Conservation (phyloP, 2,113 vertebrate species). For the Pelecanus crispus region DNA sequence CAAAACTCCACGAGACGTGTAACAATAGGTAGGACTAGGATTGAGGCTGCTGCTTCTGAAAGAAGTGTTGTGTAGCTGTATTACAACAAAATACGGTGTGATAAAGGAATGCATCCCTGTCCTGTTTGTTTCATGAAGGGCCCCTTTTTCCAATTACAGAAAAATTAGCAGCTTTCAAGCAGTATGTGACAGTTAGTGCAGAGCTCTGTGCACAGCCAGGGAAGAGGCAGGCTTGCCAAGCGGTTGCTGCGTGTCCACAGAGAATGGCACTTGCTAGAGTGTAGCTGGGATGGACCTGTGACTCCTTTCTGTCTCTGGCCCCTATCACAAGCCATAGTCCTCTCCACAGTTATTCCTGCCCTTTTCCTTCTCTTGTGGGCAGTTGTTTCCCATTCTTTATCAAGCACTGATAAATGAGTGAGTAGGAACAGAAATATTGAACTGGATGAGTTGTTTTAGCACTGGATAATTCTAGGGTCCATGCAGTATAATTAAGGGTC, state of each 20-base stretch:
- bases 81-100: background rate
- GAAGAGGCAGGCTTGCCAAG: background rate
- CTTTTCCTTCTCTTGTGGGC: background rate
- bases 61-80: background rate
- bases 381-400: background rate
- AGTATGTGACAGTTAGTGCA: background rate
- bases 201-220: background rate
- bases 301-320: background rate
- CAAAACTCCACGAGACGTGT: rapidly evolving
- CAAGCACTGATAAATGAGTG: background rate
- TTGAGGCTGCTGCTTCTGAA: background rate
- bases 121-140: background rate
- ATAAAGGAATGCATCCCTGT: background rate
- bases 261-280: background rate
- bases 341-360: background rate
- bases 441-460: background rate
- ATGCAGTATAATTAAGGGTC: background rate
- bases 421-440: background rate
- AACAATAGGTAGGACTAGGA: background rate
- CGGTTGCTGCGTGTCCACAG: background rate
- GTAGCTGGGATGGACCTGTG: background rate
- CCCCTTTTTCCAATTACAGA: background rate
- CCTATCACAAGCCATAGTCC: background rate
- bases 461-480: background rate
- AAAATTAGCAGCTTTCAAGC: background rate